Conservation (phyloP, 2,113 vertebrate genomes). For the Cettia cetti region DNA sequence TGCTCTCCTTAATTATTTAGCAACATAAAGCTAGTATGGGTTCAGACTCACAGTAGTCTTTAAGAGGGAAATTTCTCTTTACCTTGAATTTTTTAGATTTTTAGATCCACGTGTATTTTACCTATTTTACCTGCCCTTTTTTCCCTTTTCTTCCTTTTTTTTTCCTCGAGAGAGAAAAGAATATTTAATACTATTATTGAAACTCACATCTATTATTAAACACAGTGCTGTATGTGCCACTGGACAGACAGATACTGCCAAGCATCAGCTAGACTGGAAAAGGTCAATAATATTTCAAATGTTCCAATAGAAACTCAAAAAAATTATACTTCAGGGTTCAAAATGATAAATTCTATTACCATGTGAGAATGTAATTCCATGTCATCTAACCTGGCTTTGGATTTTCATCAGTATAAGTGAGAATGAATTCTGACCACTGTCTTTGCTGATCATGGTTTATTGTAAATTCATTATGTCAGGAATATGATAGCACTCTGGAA, state of each 20-base stretch:
- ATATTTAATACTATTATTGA: not conserved
- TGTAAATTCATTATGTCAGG: not conserved
- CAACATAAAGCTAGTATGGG: not conserved
- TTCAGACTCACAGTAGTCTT: not conserved
- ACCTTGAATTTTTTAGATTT: not conserved
- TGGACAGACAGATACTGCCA: not conserved
- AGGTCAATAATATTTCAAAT: not conserved
- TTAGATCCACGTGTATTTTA: not conserved
- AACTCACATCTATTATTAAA: not conserved
- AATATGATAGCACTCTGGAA: not conserved
- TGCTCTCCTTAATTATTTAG: not conserved
- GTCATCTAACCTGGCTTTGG: not conserved
- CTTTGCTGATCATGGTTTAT: not conserved
- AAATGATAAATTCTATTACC: not conserved
- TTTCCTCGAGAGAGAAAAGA: too few species aligned
- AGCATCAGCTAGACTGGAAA: not conserved
- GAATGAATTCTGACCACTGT: not conserved
- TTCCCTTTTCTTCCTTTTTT: fast-evolving
- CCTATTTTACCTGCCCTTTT: not conserved
- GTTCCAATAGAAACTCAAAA: not conserved
- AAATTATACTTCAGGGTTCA: not conserved
- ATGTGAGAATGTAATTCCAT: not conserved
- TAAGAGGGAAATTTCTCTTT: not conserved
- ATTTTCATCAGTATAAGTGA: not conserved
- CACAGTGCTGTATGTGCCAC: not conserved